Conservation (phyloP, 2,797 vertebrate genomes). For the Austrolebias charrua region DNA sequence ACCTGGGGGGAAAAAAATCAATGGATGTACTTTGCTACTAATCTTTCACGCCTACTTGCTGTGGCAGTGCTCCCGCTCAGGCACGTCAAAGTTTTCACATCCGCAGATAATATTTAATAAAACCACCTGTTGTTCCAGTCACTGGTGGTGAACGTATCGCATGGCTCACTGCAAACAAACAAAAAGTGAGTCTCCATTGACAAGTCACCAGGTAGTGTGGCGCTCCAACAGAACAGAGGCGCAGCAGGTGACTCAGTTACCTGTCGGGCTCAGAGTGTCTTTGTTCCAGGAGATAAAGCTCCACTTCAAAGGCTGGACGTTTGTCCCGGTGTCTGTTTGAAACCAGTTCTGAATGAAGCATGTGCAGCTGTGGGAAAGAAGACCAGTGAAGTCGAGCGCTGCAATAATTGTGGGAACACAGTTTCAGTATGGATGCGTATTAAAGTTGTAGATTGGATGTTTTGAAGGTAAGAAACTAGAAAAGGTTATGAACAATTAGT, state of each 20-base stretch:
- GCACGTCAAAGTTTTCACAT: not conserved
- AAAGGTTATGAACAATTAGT: too few species aligned
- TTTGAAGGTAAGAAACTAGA: too few species aligned
- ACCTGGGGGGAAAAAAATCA: not conserved
- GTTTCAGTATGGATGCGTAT: too few species aligned
- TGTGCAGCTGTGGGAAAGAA: conserved; percentile 26
- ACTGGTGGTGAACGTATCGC: not conserved
- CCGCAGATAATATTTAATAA: not conserved
- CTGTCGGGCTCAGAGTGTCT: conserved; percentile 51
- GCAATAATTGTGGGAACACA: too few species aligned
- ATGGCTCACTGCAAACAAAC: not conserved
- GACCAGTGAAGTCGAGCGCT: too few species aligned
- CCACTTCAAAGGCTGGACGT: conserved; percentile 66
- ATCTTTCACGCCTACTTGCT: conserved; percentile 13
- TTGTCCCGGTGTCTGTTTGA: conserved; percentile 50
- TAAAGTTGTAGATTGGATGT: too few species aligned
- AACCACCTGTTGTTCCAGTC: not conserved
- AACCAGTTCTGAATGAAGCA: conserved; percentile 23
- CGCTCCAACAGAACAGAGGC: not conserved
- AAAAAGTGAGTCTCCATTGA: not conserved
- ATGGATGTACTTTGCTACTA: not conserved
- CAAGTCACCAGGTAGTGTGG: not conserved
- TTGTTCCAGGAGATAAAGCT: conserved; percentile 60
- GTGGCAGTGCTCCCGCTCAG: conserved; percentile 31
- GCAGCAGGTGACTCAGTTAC: conserved; percentile 45